A percentile compares a stretch with the other conserved stretches of the same genome.
These are phyloP conservation scores for Acronicta psi DNA, from an alignment of 2,888 invertebrate genomes.

Conservation along the genomic window DNA sequence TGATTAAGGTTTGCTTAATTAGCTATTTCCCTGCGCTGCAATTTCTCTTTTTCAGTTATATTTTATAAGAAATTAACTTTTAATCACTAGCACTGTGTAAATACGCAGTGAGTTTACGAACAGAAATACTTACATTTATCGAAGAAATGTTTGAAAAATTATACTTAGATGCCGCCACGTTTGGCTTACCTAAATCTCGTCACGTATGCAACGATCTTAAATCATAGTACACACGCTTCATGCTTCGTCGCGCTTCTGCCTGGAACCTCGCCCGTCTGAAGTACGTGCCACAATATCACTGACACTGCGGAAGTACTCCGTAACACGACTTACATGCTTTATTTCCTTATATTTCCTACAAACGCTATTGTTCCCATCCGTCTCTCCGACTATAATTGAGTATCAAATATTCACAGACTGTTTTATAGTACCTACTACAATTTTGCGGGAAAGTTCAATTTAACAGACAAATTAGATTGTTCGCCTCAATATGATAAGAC, in stretches of 20 bases:
- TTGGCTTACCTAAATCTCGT: background rate
- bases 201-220: constrained; percentile 4
- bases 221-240: constrained; percentile 30
- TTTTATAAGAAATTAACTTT: no score
- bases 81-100: no score
- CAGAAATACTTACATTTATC: no score
- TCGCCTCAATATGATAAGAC: constrained; percentile 18
- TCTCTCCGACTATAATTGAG: constrained; percentile 23
- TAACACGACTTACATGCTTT: constrained; percentile 19
- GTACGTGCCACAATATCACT: constrained; percentile 41
- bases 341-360: constrained; percentile 24
- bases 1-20: no score
- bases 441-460: constrained; percentile 19
- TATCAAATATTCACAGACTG: constrained; percentile 37
- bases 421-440: constrained; percentile 27
- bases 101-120: no score
- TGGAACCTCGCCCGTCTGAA: constrained; percentile 10
- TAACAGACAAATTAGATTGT: constrained; percentile 24
- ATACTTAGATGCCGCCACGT: no score
- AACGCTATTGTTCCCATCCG: constrained; percentile 12
- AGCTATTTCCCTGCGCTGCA: no score
- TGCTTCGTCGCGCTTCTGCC: background rate
- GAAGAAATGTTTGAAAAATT: no score
- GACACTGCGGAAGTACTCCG: constrained; percentile 10
- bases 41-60: no score